Conservation (phyloP, 1,140 invertebrate genomes). For the Orussus abietinus region DNA sequence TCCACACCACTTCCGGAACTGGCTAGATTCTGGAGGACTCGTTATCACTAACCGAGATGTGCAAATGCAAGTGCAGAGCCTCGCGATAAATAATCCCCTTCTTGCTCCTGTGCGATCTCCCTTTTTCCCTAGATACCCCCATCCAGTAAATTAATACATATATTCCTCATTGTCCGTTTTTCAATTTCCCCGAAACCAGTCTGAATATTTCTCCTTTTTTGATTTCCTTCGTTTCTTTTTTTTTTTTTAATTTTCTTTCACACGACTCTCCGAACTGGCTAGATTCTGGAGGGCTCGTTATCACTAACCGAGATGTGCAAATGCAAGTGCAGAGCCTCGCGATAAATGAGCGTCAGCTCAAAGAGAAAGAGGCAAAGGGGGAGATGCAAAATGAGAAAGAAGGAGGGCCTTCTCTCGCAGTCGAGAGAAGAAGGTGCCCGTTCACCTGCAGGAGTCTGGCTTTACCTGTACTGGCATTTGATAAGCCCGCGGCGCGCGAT, state of each 20-base stretch:
- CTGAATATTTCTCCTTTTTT: too few species aligned
- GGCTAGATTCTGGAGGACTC: background rate
- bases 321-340: background rate
- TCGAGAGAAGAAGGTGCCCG: slow-evolving; percentile 12
- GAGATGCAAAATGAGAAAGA: too few species aligned
- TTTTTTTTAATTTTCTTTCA: slow-evolving; percentile 28
- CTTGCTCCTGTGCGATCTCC: too few species aligned
- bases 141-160: too few species aligned
- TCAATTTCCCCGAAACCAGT: too few species aligned
- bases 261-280: slow-evolving; percentile 21
- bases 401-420: slow-evolving; percentile 1
- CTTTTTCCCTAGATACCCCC: too few species aligned
- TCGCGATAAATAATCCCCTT: slow-evolving; percentile 19
- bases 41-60: slow-evolving; percentile 17
- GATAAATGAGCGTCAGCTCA: slow-evolving; percentile 19
- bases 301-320: slow-evolving; percentile 17
- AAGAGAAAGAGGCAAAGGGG: too few species aligned
- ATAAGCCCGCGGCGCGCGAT: slow-evolving; percentile 35
- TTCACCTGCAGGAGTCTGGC: slow-evolving; percentile 29
- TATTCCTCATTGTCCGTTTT: too few species aligned
- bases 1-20: slow-evolving; percentile 22
- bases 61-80: slow-evolving; percentile 2
- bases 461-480: slow-evolving; percentile 35
- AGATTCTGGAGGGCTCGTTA: slow-evolving; percentile 4
- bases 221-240: too few species aligned